Conservation (phyloP, 2,888 invertebrate genomes). For the Campoplex capitator region DNA sequence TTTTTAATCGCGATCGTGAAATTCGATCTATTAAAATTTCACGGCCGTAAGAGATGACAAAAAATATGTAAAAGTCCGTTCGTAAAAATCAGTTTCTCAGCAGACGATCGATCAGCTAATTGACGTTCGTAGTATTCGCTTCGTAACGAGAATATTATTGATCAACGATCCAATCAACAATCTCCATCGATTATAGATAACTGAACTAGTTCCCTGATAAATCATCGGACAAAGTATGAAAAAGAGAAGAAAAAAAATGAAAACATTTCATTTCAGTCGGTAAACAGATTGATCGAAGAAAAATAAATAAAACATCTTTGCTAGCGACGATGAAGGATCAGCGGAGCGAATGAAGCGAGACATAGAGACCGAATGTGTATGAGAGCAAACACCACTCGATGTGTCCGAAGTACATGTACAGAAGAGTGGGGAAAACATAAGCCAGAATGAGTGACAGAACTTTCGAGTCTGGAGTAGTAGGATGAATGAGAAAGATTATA, state of each 20-base stretch:
- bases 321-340: constrained; percentile 18
- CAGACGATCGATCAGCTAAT: neutral
- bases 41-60: too few relatives aligned
- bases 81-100: neutral
- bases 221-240: neutral
- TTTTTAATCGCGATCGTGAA: too few relatives aligned
- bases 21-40: too few relatives aligned
- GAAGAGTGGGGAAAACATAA: constrained; percentile 29
- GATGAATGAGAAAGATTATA: constrained; percentile 24
- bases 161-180: neutral
- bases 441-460: constrained; percentile 23
- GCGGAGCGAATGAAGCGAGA: neutral
- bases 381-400: constrained; percentile 42
- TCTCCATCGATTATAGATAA: neutral
- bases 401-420: constrained; percentile 17
- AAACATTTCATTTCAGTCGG: neutral
- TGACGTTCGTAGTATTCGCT: neutral
- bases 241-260: neutral
- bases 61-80: too few relatives aligned
- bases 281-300: constrained; percentile 42
- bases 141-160: neutral
- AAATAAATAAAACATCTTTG: constrained; percentile 36
- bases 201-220: neutral
- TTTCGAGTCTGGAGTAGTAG: constrained; percentile 24
- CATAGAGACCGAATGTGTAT: neutral